Evolutionary conservation across 1,140 invertebrate genomes (phyloP).

Genomic region (Procambarus virginalis): DNA sequence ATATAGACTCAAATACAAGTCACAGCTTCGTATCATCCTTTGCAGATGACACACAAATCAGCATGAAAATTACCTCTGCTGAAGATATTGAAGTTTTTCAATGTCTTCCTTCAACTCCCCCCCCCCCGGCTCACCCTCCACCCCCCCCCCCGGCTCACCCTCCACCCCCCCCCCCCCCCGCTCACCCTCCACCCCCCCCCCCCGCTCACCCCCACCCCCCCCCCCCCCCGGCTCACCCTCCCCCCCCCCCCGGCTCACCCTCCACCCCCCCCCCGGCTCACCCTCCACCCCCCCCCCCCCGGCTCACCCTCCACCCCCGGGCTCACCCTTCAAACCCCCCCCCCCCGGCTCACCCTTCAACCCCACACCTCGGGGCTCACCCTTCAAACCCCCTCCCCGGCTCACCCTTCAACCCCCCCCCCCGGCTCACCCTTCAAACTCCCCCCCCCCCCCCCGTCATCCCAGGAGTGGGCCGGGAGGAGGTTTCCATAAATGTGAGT

Average conservation of each 20-base stretch:
- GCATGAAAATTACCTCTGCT: too few relatives aligned
- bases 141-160: neutral
- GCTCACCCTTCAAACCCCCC: neutral
- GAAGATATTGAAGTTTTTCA: too few relatives aligned
- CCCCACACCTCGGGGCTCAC: neutral
- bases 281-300: neutral
- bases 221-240: too few relatives aligned
- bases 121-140: neutral
- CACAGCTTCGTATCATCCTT: too few relatives aligned
- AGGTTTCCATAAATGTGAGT: too few relatives aligned
- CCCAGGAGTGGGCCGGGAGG: too few relatives aligned
- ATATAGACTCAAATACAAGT: too few relatives aligned
- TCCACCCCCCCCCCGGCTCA: too few relatives aligned
- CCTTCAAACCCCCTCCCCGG: neutral
- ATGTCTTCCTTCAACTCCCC: too few relatives aligned
- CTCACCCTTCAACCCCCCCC: neutral
- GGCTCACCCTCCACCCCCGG: neutral
- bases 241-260: neutral
- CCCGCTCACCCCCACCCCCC: neutral
- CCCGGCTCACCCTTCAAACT: too few relatives aligned
- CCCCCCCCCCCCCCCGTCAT: too few relatives aligned
- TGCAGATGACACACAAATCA: too few relatives aligned
- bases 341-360: neutral
- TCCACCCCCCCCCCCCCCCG: neutral
- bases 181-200: neutral